Base-by-base conservation (phyloP, 1,140 invertebrate species). In the Diprion similis region DNA sequence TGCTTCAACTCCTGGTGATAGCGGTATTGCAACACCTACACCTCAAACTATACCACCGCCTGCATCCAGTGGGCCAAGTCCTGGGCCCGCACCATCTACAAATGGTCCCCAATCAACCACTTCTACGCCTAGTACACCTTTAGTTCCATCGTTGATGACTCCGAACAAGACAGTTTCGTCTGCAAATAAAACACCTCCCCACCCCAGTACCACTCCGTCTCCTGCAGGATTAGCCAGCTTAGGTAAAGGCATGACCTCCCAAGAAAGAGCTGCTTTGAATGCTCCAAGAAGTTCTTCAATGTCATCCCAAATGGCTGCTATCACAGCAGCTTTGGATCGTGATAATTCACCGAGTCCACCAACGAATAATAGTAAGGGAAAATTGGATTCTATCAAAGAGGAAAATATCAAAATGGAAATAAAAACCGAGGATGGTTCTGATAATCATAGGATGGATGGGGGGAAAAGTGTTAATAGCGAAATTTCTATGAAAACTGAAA, bases 241-340 rank as follows among this genome's bases (percentile, higher is more conserved):
- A 46, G 89, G 89, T 7, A 90, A 90, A 78, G 86, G 86, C 45
- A 88, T 88, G 86, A 87, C 85, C 1, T 86, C 85, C 7, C 87
- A 88, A 65, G 87, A 88, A 19, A 83, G 88, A 65, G 86, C 86
- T 0, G 89, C 88, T 0, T 75, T 86, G 6, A 88, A 89, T 74
- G 88, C 88, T 0, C 88, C 89, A 0, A 82, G 89, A 68, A 86
- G 78, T 73, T 89, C 87, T 47, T 90, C 87, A 51, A 90, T 91
- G 83, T 93, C 91, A 64, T 93, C 91, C 17, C 93, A 93, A 81
- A 93, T 93, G 90, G 91, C 92, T 11, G 92, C 93, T 0, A 90
- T 94, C 48, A 92, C 91, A 73, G 92, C 92, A 0, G 89, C 91
- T 0, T 88, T 91, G 9, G 91, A 92, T 78, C 89, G 90, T 73